Evolutionary conservation across 2,888 invertebrate genomes (phyloP).

Genomic region (Lordiphosa andalusiaca): DNA sequence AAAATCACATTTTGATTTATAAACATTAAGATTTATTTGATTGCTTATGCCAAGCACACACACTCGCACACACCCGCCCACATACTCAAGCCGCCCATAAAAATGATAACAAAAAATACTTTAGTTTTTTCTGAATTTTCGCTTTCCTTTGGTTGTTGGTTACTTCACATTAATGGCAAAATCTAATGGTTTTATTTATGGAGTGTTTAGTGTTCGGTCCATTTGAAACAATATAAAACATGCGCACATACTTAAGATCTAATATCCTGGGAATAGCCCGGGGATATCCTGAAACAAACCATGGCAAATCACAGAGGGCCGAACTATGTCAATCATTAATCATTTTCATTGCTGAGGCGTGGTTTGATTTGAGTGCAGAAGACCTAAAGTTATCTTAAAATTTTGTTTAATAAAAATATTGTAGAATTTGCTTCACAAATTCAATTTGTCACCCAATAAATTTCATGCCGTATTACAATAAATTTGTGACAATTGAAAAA

Average conservation of each 20-base stretch:
- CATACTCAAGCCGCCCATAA: conserved; percentile 58
- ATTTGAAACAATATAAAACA: conserved; percentile 60
- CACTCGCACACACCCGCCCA: conserved; percentile 65
- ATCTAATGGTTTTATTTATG: conserved; percentile 73
- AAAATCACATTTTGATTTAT: conserved; percentile 58
- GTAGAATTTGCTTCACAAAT: conserved; percentile 64
- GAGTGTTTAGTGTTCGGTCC: conserved; percentile 73
- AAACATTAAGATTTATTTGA: conserved; percentile 71
- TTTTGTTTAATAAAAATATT: conserved; percentile 48
- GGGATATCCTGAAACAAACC: conserved; percentile 41
- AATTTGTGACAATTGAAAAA: conserved; percentile 71
- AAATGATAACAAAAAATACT: conserved; percentile 64
- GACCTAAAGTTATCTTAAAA: neutral
- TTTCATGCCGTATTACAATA: conserved; percentile 76
- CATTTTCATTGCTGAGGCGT: conserved; percentile 53
- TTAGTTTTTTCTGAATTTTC: conserved; percentile 35
- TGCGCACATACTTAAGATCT: conserved; percentile 34
- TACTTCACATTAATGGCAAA: conserved; percentile 49
- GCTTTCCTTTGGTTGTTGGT: conserved; percentile 9
- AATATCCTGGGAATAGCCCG: conserved; percentile 23
- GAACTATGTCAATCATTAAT: conserved; percentile 64
- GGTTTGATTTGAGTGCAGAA: neutral
- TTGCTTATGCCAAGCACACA: conserved; percentile 52
- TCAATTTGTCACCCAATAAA: conserved; percentile 77
- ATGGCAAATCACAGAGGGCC: conserved; percentile 19